phyloP scores from a whole-genome alignment of 2,113 vertebrate genomes.

The Microtus pennsylvanicus region DNA sequence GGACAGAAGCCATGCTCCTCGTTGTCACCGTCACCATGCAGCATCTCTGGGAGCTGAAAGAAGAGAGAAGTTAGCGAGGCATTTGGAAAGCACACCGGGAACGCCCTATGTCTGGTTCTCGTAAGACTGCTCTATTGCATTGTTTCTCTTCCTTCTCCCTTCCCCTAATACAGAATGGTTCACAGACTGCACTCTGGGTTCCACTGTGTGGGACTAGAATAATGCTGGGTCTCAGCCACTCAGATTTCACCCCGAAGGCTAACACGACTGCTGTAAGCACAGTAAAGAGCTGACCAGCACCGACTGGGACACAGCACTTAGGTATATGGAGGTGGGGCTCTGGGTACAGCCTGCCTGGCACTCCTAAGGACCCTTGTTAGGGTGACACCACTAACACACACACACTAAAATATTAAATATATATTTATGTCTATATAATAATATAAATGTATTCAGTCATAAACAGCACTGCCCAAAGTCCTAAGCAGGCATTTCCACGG shows the following conservation, averaged over 20 bases:
- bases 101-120: background rate
- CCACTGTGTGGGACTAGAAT: no score
- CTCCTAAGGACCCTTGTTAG: background rate
- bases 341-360: no score
- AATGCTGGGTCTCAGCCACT: background rate
- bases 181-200: background rate
- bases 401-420: background rate
- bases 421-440: no score
- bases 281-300: background rate
- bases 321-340: background rate
- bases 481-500: background rate
- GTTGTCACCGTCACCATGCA: conserved; percentile 96
- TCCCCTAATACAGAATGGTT: background rate
- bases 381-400: background rate
- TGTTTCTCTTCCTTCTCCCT: background rate
- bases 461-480: background rate
- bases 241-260: background rate
- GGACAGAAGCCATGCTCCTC: conserved; percentile 96
- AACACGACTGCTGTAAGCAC: background rate
- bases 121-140: background rate
- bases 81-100: background rate
- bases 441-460: no score
- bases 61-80: background rate
- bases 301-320: background rate
- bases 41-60: conserved; percentile 97